A percentile compares a stretch with the other conserved stretches of the same genome.
Conservation (phyloP, 2,113 vertebrate genomes). For the Osmerus mordax region DNA sequence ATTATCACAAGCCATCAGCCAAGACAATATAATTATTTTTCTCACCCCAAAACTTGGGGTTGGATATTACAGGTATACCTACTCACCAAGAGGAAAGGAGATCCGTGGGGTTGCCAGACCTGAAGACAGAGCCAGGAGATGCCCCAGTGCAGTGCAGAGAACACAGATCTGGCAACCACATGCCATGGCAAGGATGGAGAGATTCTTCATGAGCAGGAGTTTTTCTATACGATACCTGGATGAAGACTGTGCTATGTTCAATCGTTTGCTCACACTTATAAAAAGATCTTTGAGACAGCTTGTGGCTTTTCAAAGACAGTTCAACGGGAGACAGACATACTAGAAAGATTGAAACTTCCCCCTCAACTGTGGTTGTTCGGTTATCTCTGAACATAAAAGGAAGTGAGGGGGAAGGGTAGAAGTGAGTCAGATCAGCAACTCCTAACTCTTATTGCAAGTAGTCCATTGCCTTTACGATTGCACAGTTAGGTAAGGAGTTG, state of each 20-base stretch:
- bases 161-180: background rate
- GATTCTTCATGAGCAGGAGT: background rate
- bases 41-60: too few species aligned
- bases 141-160: conserved; percentile 3
- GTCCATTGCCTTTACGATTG: too few species aligned
- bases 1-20: too few species aligned
- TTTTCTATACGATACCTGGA: background rate
- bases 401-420: background rate
- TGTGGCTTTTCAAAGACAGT: too few species aligned
- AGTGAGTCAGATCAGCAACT: background rate
- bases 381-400: background rate
- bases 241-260: background rate
- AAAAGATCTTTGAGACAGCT: too few species aligned
- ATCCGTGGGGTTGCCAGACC: conserved; percentile 2
- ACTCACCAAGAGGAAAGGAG: conserved; percentile 20
- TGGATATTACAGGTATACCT: background rate
- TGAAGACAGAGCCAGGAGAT: background rate
- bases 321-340: too few species aligned
- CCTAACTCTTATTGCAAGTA: too few species aligned
- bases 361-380: background rate
- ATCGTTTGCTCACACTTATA: too few species aligned
- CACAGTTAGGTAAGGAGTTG: too few species aligned
- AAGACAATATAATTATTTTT: too few species aligned
- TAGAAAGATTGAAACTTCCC: too few species aligned
- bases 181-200: background rate